Conservation (phyloP, 1,140 invertebrate genomes). For the Megalonaias nervosa region DNA sequence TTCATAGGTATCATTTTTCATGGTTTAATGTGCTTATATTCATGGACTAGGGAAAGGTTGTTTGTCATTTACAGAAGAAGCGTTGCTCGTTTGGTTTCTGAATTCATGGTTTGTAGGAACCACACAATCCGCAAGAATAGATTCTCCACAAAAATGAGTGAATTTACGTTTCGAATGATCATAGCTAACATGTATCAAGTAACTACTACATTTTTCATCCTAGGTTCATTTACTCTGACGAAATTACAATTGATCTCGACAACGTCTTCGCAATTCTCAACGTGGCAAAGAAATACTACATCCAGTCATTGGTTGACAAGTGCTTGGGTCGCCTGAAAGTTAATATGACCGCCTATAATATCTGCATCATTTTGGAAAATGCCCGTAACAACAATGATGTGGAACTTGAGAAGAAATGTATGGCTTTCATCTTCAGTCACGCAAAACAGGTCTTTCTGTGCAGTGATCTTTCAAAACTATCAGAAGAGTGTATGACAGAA, state of each 20-base stretch:
- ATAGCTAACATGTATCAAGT: neutral
- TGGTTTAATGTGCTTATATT: too few relatives aligned
- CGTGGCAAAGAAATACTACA: conserved; percentile 43
- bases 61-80: too few relatives aligned
- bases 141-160: too few relatives aligned
- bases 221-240: conserved; percentile 45
- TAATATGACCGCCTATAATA: conserved; percentile 29
- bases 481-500: conserved; percentile 25
- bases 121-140: too few relatives aligned
- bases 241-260: conserved; percentile 22
- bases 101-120: too few relatives aligned
- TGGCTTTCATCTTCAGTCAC: conserved; percentile 28
- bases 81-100: too few relatives aligned
- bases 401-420: conserved; percentile 34
- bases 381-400: conserved; percentile 28
- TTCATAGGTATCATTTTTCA: too few relatives aligned
- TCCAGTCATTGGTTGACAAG: conserved; percentile 31
- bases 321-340: conserved; percentile 37
- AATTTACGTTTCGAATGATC: neutral
- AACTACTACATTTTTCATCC: conserved; percentile 6
- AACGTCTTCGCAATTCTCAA: conserved; percentile 37
- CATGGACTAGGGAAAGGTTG: too few relatives aligned
- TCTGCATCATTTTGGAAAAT: conserved; percentile 41
- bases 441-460: conserved; percentile 23
- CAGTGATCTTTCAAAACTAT: conserved; percentile 30